Conservation (phyloP, 2,113 vertebrate genomes). For the Xiphorhynchus elegans region DNA sequence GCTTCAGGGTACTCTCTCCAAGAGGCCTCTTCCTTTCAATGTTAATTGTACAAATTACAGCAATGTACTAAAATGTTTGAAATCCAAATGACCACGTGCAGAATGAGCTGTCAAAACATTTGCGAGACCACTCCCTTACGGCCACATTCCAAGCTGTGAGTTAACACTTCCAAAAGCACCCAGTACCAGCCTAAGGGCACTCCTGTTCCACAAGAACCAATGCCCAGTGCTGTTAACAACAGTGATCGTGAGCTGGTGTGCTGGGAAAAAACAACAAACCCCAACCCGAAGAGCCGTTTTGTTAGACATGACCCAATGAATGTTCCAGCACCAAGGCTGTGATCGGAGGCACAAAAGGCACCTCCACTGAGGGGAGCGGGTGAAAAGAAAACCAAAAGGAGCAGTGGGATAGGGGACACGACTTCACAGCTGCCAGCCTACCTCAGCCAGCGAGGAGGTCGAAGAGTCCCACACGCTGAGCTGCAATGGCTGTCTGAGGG, state of each 20-base stretch:
- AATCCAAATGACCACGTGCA: rapidly evolving
- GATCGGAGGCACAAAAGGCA: too few species aligned
- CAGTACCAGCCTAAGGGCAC: too few species aligned
- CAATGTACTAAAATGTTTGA: rapidly evolving
- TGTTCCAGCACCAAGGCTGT: too few species aligned
- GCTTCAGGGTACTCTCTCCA: neutral
- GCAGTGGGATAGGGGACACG: too few species aligned
- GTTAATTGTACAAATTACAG: neutral
- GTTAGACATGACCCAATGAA: too few species aligned
- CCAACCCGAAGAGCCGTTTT: neutral
- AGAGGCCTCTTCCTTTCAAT: neutral
- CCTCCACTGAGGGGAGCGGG: too few species aligned
- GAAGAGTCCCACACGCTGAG: too few species aligned
- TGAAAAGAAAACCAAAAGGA: too few species aligned
- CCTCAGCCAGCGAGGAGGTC: too few species aligned
- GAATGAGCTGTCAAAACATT: neutral
- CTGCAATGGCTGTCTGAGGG: too few species aligned
- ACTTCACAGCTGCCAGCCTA: too few species aligned
- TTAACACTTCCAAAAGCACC: neutral
- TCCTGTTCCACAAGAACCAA: neutral
- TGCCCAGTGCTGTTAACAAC: neutral
- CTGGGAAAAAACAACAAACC: neutral
- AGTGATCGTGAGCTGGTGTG: neutral
- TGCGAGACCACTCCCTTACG: neutral
- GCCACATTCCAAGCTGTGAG: neutral